Percentiles rank a stretch among this genome's conserved stretches.
phyloP scores from a whole-genome alignment of 2,797 vertebrate genomes.

The Luscinia megarhynchos region DNA sequence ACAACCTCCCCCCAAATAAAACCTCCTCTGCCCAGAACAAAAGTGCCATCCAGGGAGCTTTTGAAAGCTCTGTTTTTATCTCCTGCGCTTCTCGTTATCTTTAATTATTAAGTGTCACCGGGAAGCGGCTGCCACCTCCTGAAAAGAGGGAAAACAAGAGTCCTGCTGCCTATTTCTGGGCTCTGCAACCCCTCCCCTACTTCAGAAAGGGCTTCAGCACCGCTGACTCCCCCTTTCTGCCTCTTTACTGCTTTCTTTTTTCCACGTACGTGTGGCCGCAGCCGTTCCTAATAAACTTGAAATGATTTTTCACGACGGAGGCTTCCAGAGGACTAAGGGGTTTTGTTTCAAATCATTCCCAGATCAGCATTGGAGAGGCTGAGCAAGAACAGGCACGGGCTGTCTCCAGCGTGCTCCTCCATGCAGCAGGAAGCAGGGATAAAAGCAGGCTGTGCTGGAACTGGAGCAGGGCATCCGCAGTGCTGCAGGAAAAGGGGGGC shows the following conservation, averaged over 20 bases:
- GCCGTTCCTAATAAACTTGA: conserved; percentile 78
- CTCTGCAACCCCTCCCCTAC: not conserved
- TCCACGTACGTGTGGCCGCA: conserved; percentile 68
- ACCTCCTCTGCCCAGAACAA: not conserved
- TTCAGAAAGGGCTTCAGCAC: conserved; percentile 8
- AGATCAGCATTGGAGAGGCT: conserved; percentile 57
- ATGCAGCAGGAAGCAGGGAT: conserved; percentile 68
- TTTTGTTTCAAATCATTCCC: conserved; percentile 79
- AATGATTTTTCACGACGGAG: conserved; percentile 71
- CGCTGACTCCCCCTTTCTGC: not conserved
- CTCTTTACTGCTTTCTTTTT: conserved; percentile 14
- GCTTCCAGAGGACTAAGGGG: conserved; percentile 66
- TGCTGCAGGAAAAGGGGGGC: conserved; percentile 34
- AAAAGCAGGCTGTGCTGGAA: not conserved
- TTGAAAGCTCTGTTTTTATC: conserved; percentile 29
- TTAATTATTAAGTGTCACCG: conserved; percentile 32
- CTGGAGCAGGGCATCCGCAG: conserved; percentile 32
- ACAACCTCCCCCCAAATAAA: not conserved
- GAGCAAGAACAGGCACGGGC: conserved; percentile 49
- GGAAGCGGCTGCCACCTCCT: conserved; percentile 14
- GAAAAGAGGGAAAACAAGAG: conserved; percentile 20
- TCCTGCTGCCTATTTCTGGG: conserved; percentile 27
- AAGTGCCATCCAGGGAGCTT: conserved; percentile 1
- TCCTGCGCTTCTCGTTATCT: not conserved
- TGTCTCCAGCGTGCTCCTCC: conserved; percentile 24